phyloP scores from a whole-genome alignment of 2,888 invertebrate genomes.

The Opisthograptis luteolata region DNA sequence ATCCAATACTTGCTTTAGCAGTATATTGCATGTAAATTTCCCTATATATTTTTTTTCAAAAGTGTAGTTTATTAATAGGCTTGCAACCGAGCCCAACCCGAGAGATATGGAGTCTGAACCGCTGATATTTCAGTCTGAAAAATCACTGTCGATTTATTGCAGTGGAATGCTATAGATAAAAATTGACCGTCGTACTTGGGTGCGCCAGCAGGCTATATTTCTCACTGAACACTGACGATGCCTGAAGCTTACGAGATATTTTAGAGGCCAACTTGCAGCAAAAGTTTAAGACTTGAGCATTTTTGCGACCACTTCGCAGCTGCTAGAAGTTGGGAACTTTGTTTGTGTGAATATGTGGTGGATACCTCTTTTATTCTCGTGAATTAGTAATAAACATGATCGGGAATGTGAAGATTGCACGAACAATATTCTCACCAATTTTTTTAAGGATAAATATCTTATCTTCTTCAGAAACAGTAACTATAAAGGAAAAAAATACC shows the following conservation, averaged over 20 bases:
- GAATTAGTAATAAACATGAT: no score
- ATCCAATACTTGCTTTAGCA: no score
- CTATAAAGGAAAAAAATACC: no score
- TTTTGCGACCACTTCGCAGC: slow-evolving; percentile 36
- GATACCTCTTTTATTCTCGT: not conserved
- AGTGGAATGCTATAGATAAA: slow-evolving; percentile 68
- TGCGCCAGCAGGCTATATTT: slow-evolving; percentile 47
- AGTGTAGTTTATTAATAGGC: slow-evolving; percentile 64
- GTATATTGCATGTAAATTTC: no score
- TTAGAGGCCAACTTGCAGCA: slow-evolving; percentile 26
- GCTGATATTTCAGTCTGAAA: slow-evolving; percentile 72
- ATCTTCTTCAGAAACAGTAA: no score
- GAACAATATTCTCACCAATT: no score
- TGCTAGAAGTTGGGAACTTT: slow-evolving; percentile 32
- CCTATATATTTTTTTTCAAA: no score
- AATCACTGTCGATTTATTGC: slow-evolving; percentile 71
- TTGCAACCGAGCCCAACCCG: slow-evolving; percentile 46
- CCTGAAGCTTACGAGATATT: slow-evolving; percentile 43
- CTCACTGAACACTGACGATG: slow-evolving; percentile 39
- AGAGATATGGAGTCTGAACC: slow-evolving; percentile 64
- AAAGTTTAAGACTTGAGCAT: slow-evolving; percentile 30
- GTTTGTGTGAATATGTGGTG: slow-evolving; percentile 15
- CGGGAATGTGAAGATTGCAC: no score
- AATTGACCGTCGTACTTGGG: slow-evolving; percentile 60
- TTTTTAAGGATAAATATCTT: no score